Evolutionary conservation across 2,113 vertebrate genomes (phyloP).

Genomic region (Melanostigma gelatinosum): DNA sequence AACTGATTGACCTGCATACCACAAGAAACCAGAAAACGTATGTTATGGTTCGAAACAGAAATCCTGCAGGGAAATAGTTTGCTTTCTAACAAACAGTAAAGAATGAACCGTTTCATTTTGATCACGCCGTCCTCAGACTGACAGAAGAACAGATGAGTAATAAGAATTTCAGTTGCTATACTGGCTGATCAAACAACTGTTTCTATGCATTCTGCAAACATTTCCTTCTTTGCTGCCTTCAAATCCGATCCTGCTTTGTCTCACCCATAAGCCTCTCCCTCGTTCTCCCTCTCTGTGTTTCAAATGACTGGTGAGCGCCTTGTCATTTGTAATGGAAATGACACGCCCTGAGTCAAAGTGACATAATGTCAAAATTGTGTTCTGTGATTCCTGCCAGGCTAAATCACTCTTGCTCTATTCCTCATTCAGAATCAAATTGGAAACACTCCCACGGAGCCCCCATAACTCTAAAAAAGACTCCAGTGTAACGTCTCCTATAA

Average conservation of each 20-base stretch:
- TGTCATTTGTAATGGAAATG: slow-evolving; percentile 69
- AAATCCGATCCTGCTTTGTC: slow-evolving; percentile 43
- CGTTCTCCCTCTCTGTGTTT: slow-evolving; percentile 19
- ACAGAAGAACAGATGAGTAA: slow-evolving; percentile 40
- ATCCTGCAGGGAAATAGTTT: slow-evolving; percentile 11
- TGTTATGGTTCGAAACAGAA: slow-evolving; percentile 7
- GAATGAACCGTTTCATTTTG: slow-evolving; percentile 14
- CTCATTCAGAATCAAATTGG: slow-evolving; percentile 67
- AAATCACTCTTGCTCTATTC: slow-evolving; percentile 52
- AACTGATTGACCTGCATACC: slow-evolving; percentile 11
- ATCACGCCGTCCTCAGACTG: slow-evolving; percentile 20
- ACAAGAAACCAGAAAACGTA: neutral
- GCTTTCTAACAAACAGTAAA: slow-evolving; percentile 3
- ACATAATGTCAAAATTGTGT: slow-evolving; percentile 74
- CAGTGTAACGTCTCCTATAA: slow-evolving; percentile 60
- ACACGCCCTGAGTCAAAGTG: slow-evolving; percentile 72
- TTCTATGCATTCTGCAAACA: slow-evolving; percentile 45
- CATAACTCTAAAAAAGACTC: slow-evolving; percentile 52
- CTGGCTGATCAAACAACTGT: slow-evolving; percentile 52
- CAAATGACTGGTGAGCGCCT: slow-evolving; percentile 47
- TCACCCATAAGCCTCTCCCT: slow-evolving; percentile 24
- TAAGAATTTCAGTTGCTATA: slow-evolving; percentile 22
- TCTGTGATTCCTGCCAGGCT: slow-evolving; percentile 63
- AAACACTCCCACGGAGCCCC: slow-evolving; percentile 50
- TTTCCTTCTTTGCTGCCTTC: slow-evolving; percentile 27